These are phyloP conservation scores for Psilanteris sp. DNA, from an alignment of 1,140 invertebrate species.

Conservation along the genomic window DNA sequence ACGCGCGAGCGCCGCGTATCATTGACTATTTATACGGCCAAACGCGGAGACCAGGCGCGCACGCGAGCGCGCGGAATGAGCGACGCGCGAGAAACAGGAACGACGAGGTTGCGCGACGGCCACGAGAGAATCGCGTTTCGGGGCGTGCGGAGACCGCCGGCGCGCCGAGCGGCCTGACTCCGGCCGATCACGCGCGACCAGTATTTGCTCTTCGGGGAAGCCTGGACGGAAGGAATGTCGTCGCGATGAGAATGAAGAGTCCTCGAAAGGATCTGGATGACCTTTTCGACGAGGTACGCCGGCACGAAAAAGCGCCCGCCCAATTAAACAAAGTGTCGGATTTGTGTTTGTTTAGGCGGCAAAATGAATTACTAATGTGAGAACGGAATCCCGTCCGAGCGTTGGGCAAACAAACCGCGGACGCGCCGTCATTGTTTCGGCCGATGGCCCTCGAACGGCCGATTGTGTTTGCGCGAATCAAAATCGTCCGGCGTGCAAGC, in stretches of 20 bases:
- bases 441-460: too few species aligned
- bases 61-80: constrained; percentile 18
- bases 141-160: constrained; percentile 28
- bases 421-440: too few species aligned
- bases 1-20: constrained; percentile 61
- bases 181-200: constrained; percentile 41
- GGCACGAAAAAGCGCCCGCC: constrained; percentile 5
- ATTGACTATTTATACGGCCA: constrained; percentile 71
- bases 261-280: constrained; percentile 75
- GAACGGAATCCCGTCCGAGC: too few species aligned
- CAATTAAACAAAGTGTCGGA: constrained; percentile 18
- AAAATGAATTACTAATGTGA: too few species aligned
- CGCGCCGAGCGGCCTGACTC: constrained; percentile 23
- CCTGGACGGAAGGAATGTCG: constrained; percentile 68
- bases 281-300: constrained; percentile 76
- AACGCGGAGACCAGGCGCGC: constrained; percentile 32
- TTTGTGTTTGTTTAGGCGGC: too few species aligned
- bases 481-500: too few species aligned
- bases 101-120: constrained; percentile 28
- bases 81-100: constrained; percentile 54
- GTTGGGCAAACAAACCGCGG: too few species aligned
- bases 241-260: constrained; percentile 75
- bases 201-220: constrained; percentile 55
- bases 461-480: too few species aligned
- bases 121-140: constrained; percentile 54